Conservation (phyloP, 2,113 vertebrate species). For the Aegotheles bennettii region DNA sequence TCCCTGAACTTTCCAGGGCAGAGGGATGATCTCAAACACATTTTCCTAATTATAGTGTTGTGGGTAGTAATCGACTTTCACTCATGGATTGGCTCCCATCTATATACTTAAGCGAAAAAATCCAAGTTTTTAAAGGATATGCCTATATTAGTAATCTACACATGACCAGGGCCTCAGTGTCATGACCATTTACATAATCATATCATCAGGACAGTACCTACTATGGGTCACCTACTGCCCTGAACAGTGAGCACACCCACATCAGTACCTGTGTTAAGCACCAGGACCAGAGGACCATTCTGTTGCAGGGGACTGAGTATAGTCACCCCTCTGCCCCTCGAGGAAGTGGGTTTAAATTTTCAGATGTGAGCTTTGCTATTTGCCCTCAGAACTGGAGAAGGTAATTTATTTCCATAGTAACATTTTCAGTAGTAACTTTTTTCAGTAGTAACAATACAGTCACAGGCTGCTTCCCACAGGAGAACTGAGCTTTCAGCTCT, state of each 20-base stretch:
- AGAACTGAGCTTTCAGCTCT: neutral
- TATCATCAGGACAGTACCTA: too few relatives aligned
- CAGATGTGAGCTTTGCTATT: neutral
- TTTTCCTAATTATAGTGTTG: neutral
- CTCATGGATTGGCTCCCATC: neutral
- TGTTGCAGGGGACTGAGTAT: neutral
- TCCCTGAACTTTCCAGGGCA: neutral
- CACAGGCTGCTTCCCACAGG: neutral
- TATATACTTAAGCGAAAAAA: neutral
- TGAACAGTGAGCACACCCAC: accelerated
- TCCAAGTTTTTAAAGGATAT: neutral
- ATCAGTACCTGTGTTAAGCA: neutral
- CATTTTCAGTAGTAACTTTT: neutral
- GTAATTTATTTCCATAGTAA: neutral
- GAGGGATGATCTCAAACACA: neutral
- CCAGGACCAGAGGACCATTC: neutral
- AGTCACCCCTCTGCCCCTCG: accelerated
- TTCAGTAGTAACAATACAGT: neutral
- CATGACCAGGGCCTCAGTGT: neutral
- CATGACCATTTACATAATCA: neutral
- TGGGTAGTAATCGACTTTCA: neutral
- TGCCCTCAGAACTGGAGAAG: neutral
- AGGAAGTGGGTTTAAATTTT: neutral
- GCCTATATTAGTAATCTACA: neutral
- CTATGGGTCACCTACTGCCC: neutral